Evolutionary conservation across 2,797 vertebrate genomes (phyloP), one percentile per base, ranked within the genome.

Genomic region (Falco novaeseelandiae): DNA sequence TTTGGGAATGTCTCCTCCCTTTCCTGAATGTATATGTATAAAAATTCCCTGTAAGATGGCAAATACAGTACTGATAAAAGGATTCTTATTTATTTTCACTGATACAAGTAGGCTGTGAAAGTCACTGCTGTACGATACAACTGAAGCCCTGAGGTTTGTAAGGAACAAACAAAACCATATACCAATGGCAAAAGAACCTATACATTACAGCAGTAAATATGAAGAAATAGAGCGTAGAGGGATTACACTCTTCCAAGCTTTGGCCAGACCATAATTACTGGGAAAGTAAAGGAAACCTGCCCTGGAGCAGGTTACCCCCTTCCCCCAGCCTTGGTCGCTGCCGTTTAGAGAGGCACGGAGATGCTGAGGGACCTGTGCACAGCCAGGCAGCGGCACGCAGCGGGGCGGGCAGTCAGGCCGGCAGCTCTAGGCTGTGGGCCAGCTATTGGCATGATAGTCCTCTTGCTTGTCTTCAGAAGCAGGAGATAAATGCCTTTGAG

Each of bases 401-500:
- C 2, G 3, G 44, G 36, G 30, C 2, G 6, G 44, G 32, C 26
- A 42, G 10, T 11, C 0, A 1, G 51, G 10, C 9, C 2, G 1
- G 36, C 15, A 20, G 29, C 78, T 38, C 2, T 19, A 42, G 72
- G 32, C 82, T 71, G 12, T 62, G 61, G 46, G 46, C 10, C 63
- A 69, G 51, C 67, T 81, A 20, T 25, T 34, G 69, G 54, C 30
- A 8, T 16, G 30, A 3, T 0, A 46, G 22, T 21, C 25, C 46
- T 89, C 51, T 34, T 40, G 73, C 73, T 66, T 36, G 38, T 13
- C 84, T 67, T 70, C 38, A 22, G 44, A 55, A 84, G 40, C 38
- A 84, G 74, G 61, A 78, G 52, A 34, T 22, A 29, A 84, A 36
- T 0, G 0, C 8, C 70, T 86, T 32, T 8, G 52, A 26, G 48